phyloP scores from a whole-genome alignment of 1,140 invertebrate species.

The Diachasma alloeum region DNA sequence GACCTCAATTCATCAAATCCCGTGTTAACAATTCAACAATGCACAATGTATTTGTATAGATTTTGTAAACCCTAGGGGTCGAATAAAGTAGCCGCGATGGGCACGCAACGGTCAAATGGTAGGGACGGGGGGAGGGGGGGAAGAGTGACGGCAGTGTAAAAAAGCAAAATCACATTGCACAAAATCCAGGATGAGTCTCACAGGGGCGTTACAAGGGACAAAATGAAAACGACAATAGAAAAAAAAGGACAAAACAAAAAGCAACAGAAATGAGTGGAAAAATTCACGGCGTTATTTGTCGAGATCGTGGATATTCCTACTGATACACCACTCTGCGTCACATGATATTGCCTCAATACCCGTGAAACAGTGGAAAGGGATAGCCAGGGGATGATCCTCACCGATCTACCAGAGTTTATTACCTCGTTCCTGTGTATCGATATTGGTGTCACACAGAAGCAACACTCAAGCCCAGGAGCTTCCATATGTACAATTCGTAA shows the following conservation, averaged over 20 bases:
- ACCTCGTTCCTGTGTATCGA: background rate
- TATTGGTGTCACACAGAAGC: background rate
- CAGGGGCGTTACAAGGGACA: background rate
- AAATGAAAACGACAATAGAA: background rate
- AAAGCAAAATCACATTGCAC: slow-evolving; percentile 3
- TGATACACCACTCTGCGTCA: background rate
- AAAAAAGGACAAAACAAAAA: background rate
- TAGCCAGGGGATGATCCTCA: background rate
- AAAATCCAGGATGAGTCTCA: background rate
- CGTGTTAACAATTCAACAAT: no score
- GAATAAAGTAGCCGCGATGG: no score
- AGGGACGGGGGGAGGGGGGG: no score
- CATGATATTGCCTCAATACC: background rate
- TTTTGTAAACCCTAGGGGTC: no score
- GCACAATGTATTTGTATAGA: no score
- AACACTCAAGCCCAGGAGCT: background rate
- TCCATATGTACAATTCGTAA: background rate
- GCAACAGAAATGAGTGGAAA: background rate
- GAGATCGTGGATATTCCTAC: background rate
- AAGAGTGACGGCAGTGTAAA: background rate
- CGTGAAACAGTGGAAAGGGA: background rate
- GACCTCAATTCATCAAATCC: no score
- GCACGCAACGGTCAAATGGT: no score
- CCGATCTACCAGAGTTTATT: background rate
- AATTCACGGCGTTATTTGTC: background rate